Percentiles rank a stretch among this genome's conserved stretches.
Evolutionary conservation across 2,888 invertebrate genomes (phyloP).

Genomic region (Oligia fasciuncula): DNA sequence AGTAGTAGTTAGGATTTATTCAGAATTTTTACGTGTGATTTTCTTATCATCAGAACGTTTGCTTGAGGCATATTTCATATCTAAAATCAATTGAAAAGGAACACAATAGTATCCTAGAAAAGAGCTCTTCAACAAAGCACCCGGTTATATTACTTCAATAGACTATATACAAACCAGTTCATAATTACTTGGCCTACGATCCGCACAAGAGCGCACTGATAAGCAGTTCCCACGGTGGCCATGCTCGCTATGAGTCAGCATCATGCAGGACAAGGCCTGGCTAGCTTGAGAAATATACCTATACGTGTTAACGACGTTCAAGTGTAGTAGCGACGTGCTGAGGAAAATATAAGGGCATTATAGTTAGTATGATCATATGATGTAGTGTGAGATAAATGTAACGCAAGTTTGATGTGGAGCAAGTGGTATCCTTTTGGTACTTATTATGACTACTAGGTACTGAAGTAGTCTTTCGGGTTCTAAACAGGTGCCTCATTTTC

Average conservation of each 20-base stretch:
- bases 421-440: background rate
- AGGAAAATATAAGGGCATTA: slow-evolving; percentile 75
- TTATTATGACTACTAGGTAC: no score
- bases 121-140: slow-evolving; percentile 44
- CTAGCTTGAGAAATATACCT: slow-evolving; percentile 71
- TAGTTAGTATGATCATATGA: slow-evolving; percentile 66
- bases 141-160: slow-evolving; percentile 52
- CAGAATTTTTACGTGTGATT: background rate
- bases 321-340: slow-evolving; percentile 68
- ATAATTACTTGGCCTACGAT: slow-evolving; percentile 69
- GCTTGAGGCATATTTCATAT: slow-evolving; percentile 19
- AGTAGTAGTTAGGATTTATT: background rate
- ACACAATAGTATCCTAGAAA: slow-evolving; percentile 44
- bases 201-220: slow-evolving; percentile 71
- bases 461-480: background rate
- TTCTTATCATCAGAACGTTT: background rate
- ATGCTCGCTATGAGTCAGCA: slow-evolving; percentile 78
- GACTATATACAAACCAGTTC: slow-evolving; percentile 44
- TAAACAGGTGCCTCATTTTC: background rate
- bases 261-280: slow-evolving; percentile 79
- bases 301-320: slow-evolving; percentile 84
- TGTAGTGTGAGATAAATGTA: slow-evolving; percentile 56
- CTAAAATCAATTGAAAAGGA: slow-evolving; percentile 23
- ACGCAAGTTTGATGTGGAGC: slow-evolving; percentile 30
- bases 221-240: slow-evolving; percentile 78